These are phyloP conservation scores for Tapera naevia DNA, from an alignment of 2,797 vertebrate genomes.

Conservation along the genomic window DNA sequence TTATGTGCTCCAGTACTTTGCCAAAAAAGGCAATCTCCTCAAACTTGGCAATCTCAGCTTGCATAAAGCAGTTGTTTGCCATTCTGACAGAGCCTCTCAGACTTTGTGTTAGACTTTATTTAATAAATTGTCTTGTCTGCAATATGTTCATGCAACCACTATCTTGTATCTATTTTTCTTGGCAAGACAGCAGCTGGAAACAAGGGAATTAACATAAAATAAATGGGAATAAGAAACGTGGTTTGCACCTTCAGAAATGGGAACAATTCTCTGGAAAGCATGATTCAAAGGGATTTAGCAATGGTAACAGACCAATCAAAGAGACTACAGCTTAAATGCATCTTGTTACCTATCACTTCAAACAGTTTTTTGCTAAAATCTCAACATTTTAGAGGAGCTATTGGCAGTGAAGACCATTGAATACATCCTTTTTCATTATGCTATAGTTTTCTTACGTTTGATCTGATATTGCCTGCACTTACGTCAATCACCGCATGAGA, in stretches of 20 bases:
- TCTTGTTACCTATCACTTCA: background rate
- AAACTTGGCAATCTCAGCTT: constrained; percentile 23
- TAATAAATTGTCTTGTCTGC: constrained; percentile 25
- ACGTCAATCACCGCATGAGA: background rate
- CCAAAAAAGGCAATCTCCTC: background rate
- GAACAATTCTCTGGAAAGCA: background rate
- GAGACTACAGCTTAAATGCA: background rate
- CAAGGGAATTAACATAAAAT: background rate
- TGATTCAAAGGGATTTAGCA: background rate
- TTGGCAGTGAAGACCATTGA: background rate
- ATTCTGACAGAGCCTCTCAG: constrained; percentile 30
- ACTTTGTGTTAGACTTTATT: constrained; percentile 35
- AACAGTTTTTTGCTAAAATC: background rate
- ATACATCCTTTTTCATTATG: background rate
- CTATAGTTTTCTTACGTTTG: background rate
- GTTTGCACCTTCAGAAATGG: background rate
- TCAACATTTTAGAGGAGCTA: background rate
- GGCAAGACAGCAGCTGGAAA: constrained; percentile 17
- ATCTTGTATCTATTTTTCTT: background rate
- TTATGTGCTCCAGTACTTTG: constrained; percentile 19
- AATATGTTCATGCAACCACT: constrained; percentile 10
- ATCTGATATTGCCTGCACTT: background rate
- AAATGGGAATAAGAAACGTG: background rate
- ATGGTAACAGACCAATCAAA: background rate
- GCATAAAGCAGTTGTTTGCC: constrained; percentile 41